phyloP scores from a whole-genome alignment of 2,888 invertebrate species.

The Lypha dubia region DNA sequence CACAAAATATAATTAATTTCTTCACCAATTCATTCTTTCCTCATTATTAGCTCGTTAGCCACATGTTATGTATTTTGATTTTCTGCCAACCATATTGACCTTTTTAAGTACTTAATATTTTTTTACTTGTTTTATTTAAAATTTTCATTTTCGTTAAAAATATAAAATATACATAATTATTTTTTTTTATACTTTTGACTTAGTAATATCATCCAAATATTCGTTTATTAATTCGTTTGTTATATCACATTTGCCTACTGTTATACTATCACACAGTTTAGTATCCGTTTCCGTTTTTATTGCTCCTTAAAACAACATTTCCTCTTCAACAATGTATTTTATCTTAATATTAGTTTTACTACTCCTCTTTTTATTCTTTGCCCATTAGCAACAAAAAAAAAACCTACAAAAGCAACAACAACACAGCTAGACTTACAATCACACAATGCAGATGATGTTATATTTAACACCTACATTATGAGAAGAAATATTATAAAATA shows the following conservation, averaged over 20 bases:
- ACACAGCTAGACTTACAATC: not conserved
- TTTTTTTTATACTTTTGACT: too few species aligned
- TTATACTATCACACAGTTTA: not conserved
- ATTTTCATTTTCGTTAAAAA: not conserved
- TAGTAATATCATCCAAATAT: not conserved
- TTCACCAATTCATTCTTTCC: too few species aligned
- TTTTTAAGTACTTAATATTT: too few species aligned
- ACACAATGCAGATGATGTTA: conserved; percentile 37
- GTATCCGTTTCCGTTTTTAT: conserved; percentile 53
- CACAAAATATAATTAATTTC: too few species aligned
- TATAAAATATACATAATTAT: not conserved
- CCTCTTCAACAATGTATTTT: conserved; percentile 30
- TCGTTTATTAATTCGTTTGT: not conserved
- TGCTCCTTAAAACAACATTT: conserved; percentile 47
- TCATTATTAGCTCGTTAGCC: too few species aligned
- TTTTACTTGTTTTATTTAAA: not conserved
- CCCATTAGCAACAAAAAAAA: conserved; percentile 2
- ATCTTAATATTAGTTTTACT: conserved; percentile 36
- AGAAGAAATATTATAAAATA: conserved; percentile 63
- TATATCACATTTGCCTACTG: not conserved
- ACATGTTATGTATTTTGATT: too few species aligned
- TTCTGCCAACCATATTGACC: too few species aligned
- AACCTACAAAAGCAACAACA: conserved; percentile 11
- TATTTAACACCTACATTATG: conserved; percentile 65
- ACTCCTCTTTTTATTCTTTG: not conserved